A percentile compares a stretch with the other conserved stretches of the same genome.
Conservation (phyloP, 2,797 vertebrate species). For the Centroberyx gerrardi region DNA sequence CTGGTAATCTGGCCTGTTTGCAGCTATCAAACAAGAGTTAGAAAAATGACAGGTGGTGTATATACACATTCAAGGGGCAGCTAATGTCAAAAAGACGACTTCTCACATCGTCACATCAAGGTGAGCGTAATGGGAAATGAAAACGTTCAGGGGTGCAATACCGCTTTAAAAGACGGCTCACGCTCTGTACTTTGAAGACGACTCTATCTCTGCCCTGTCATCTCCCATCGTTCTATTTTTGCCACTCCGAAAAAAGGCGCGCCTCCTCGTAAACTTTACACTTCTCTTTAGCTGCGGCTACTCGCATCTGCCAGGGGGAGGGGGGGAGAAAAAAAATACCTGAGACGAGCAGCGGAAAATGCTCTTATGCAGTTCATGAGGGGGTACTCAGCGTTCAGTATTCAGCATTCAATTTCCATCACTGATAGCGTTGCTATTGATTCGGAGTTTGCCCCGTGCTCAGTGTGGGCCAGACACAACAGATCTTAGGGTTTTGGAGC, state of each 20-base stretch:
- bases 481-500: constrained; percentile 86
- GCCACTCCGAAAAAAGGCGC: constrained; percentile 48
- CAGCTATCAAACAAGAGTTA: constrained; percentile 36
- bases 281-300: constrained; percentile 60
- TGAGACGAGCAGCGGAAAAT: constrained; percentile 85
- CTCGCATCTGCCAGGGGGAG: constrained; percentile 44
- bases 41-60: constrained; percentile 37
- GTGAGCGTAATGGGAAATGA: constrained; percentile 52
- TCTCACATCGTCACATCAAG: constrained; percentile 54
- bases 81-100: constrained; percentile 58
- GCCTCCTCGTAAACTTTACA: constrained; percentile 65
- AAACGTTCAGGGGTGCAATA: constrained; percentile 43
- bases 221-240: constrained; percentile 58
- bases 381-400: constrained; percentile 80
- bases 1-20: constrained; percentile 38
- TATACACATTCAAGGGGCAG: constrained; percentile 14
- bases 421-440: constrained; percentile 91
- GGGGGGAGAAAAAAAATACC: constrained; percentile 78
- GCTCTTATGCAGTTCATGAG: constrained; percentile 81
- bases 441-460: constrained; percentile 85
- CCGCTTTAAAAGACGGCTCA: constrained; percentile 57
- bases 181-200: constrained; percentile 56
- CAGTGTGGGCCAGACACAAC: constrained; percentile 83
- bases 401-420: constrained; percentile 91
- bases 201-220: constrained; percentile 59